phyloP scores from a whole-genome alignment of 2,113 vertebrate species.

The Aleadryas rufinucha region DNA sequence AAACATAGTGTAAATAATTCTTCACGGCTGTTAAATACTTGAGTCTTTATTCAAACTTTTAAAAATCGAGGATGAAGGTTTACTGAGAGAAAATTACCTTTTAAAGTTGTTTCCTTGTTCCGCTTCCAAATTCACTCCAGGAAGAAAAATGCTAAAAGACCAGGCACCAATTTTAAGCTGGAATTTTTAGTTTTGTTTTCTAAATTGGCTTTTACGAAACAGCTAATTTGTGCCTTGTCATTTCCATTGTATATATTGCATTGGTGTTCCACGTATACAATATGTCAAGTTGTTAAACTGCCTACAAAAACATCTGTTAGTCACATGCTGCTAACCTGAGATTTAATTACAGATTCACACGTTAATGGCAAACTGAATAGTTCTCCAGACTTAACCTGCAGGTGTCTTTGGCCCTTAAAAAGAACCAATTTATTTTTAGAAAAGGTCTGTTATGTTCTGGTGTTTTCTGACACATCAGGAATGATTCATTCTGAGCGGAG shows the following conservation, averaged over 20 bases:
- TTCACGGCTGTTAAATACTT: not conserved
- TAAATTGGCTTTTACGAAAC: not conserved
- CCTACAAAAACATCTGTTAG: slow-evolving; percentile 14
- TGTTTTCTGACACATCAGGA: slow-evolving; percentile 49
- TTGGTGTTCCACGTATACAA: not conserved
- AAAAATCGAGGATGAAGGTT: not conserved
- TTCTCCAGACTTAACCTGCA: slow-evolving; percentile 25
- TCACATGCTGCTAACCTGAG: slow-evolving; percentile 29
- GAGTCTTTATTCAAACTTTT: not conserved
- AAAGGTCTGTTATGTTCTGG: slow-evolving; percentile 41
- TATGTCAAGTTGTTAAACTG: slow-evolving; percentile 44
- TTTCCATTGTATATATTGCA: slow-evolving; percentile 44
- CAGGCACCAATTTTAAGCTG: not conserved
- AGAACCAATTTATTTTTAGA: slow-evolving; percentile 34
- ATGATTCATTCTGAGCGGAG: slow-evolving; percentile 56
- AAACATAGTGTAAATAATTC: not conserved
- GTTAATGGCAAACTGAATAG: slow-evolving; percentile 17
- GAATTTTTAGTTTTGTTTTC: not conserved
- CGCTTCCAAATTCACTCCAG: not conserved
- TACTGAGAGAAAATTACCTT: not conserved
- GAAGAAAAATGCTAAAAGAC: not conserved
- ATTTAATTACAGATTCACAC: slow-evolving; percentile 56
- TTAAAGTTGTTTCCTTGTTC: not conserved
- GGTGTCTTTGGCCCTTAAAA: slow-evolving; percentile 44
- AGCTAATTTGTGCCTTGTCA: slow-evolving; percentile 28